A percentile compares a stretch with the other conserved stretches of the same genome.
Evolutionary conservation across 1,140 invertebrate species (phyloP).

Genomic region (Lasioglossum albipes): DNA sequence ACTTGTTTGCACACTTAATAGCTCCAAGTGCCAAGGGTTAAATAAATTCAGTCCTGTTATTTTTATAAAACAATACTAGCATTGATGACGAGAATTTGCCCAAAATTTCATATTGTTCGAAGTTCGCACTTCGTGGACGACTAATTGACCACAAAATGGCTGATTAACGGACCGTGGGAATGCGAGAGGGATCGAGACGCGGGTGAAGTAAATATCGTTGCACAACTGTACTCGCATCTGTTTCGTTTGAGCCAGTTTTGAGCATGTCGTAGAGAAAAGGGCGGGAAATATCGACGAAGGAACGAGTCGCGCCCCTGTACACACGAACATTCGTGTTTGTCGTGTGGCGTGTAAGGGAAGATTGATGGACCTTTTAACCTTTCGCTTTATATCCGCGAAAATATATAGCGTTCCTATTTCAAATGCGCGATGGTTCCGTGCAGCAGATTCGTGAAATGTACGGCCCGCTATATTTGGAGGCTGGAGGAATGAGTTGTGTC

Average conservation of each 20-base stretch:
- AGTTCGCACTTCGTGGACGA: too few species aligned
- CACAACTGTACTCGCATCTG: not conserved
- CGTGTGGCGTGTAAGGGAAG: conserved; percentile 16
- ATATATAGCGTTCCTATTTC: conserved; percentile 30
- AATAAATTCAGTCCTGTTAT: too few species aligned
- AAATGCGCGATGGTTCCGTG: conserved; percentile 1
- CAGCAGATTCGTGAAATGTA: conserved; percentile 22
- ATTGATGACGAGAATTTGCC: too few species aligned
- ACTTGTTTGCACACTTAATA: too few species aligned
- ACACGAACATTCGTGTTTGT: conserved; percentile 15
- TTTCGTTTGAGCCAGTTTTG: not conserved
- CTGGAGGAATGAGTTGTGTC: not conserved
- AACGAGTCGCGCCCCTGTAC: not conserved
- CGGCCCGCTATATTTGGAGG: not conserved
- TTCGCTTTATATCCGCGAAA: conserved; percentile 21
- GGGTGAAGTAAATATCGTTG: too few species aligned
- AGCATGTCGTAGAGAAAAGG: not conserved
- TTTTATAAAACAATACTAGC: too few species aligned
- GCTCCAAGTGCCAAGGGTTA: too few species aligned
- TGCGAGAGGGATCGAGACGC: too few species aligned
- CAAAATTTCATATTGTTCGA: too few species aligned
- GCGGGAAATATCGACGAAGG: conserved; percentile 5
- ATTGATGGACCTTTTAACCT: conserved; percentile 33
- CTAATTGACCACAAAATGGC: too few species aligned
- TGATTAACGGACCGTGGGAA: too few species aligned